Conservation (phyloP, 2,113 vertebrate species). For the Felis catus region F.catus_Fca126_mat1.0 CM031426.1:57505501-57506000, state of each 20-base stretch:
- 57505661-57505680: neutral
- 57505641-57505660: neutral
- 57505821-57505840: rapidly evolving
- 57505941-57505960: neutral
- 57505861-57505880: neutral
- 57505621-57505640: neutral
- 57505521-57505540: neutral
- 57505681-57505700: neutral
- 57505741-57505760: neutral
- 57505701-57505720: too few relatives aligned
- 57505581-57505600: too few relatives aligned
- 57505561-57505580: rapidly evolving
- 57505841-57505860: neutral
- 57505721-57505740: neutral
- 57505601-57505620: neutral
- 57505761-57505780: neutral
- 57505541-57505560: neutral
- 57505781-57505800: rapidly evolving
- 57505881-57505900: neutral
- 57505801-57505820: neutral
- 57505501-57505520: too few relatives aligned
- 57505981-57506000: neutral
- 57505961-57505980: neutral
- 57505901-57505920: neutral
- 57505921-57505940: neutral